Conservation (phyloP, 2,113 vertebrate species). For the Oriolus oriolus region DNA sequence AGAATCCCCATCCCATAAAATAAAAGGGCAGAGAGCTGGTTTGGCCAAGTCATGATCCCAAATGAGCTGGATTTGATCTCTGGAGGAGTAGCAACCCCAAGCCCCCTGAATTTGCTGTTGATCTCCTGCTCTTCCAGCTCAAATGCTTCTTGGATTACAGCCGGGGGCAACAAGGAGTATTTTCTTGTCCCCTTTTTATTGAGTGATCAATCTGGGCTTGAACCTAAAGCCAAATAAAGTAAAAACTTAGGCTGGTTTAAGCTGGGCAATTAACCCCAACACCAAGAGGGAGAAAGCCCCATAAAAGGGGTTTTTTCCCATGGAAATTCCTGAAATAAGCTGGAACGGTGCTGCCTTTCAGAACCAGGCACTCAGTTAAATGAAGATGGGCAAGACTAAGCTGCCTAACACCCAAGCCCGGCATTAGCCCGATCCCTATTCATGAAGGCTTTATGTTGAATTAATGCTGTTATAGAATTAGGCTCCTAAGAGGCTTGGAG, state of each 20-base stretch:
- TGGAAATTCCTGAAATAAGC: neutral
- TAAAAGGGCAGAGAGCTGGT: neutral
- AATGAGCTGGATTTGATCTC: neutral
- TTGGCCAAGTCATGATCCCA: neutral
- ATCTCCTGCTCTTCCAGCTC: neutral
- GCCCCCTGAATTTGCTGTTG: neutral
- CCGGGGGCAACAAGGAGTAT: neutral
- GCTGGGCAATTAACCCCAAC: neutral
- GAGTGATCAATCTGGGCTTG: neutral
- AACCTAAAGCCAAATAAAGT: neutral
- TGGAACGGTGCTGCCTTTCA: neutral
- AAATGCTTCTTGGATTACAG: neutral
- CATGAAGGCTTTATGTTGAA: conserved; percentile 41
- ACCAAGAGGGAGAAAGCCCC: neutral
- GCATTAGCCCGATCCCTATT: conserved; percentile 50
- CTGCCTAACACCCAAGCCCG: conserved; percentile 23
- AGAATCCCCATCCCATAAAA: neutral
- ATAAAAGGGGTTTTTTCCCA: accelerated
- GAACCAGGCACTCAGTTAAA: conserved; percentile 13
- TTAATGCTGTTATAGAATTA: conserved; percentile 52
- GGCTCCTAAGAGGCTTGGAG: conserved; percentile 57
- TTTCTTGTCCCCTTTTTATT: neutral
- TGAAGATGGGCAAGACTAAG: conserved; percentile 57
- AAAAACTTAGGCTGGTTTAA: neutral
- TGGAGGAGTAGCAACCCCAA: neutral